Conservation (phyloP, 2,888 invertebrate genomes). For the Eupithecia tripunctaria region DNA sequence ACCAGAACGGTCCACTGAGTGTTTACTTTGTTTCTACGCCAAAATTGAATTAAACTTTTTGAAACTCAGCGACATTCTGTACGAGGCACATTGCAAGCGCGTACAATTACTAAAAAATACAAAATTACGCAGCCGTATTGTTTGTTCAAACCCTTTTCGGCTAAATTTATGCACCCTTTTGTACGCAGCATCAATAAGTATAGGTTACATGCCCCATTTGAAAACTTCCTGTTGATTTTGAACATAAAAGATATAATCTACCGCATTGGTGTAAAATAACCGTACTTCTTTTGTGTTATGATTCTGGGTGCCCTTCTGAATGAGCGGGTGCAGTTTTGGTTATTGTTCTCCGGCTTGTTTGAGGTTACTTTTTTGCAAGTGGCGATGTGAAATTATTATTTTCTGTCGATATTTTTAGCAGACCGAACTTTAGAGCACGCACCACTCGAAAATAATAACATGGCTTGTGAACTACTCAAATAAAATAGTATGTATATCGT, state of each 20-base stretch:
- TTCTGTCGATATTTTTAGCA: not conserved
- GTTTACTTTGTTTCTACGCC: conserved; percentile 63
- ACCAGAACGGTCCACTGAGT: conserved; percentile 58
- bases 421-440: not conserved
- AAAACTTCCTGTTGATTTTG: conserved; percentile 84
- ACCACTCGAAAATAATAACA: not conserved
- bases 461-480: not conserved
- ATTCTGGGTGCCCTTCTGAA: conserved; percentile 70
- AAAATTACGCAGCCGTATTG: conserved; percentile 62
- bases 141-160: conserved; percentile 75
- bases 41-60: conserved; percentile 70
- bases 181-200: conserved; percentile 78
- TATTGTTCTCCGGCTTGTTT: conserved; percentile 59
- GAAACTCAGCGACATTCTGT: conserved; percentile 49
- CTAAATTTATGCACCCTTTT: conserved; percentile 82
- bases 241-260: conserved; percentile 84
- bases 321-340: conserved; percentile 65
- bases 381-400: not conserved
- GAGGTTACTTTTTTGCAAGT: conserved; percentile 55
- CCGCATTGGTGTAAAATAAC: conserved; percentile 83
- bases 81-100: conserved; percentile 46
- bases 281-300: conserved; percentile 82
- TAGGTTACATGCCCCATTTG: conserved; percentile 84
- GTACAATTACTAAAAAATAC: conserved; percentile 64
- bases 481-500: not conserved